Evolutionary conservation across 2,797 vertebrate genomes (phyloP), one percentile per base, ranked within the genome.

Genomic region (Apogon talboti): DNA sequence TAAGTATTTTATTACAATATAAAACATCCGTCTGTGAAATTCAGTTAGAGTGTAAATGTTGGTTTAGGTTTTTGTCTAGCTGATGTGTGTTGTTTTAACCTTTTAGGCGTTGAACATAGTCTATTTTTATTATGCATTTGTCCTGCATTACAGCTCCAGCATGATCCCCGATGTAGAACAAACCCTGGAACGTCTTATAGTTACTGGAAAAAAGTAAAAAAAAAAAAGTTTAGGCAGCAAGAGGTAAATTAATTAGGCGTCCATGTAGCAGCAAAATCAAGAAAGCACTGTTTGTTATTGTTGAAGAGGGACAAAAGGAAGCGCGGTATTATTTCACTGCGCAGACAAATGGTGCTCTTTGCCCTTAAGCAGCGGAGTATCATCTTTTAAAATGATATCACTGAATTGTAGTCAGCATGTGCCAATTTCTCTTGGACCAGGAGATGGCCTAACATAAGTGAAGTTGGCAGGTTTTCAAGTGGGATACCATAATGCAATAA

Each of bases 401-500:
- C 11, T 45, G 40, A 73, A 30, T 65, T 64, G 24, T 37, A 18
- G 66, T 80, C 60, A 52, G 62, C 49, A 54, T 33, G 45, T 76
- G 71, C 43, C 71, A 66, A 44, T 82, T 84, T 63, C 58, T 33
- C 56, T 74, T 16, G 3, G 59, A 51, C 28, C 61, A 38, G 65
- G 67, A 53, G 21, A 53, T 58, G 21, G n/a, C 45, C 63, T 56
- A 69, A 65, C 58, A 15, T 76, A 66, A 88, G 52, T 53, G 78
- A 76, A 33, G 57, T 11, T 81, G 78, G 68, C 79, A 78, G 71
- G 46, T 76, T 72, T 75, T 85, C 24, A 83, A 66, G 49, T 57
- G 47, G 79, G 65, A 63, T 12, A 33, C 53, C 42, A 12, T 83
- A 71, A 84, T 81, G 51, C 24, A 83, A 84, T 86, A 72, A 63